Evolutionary conservation across 2,888 invertebrate species (phyloP).

Genomic region (Lydus trimaculatus): DNA sequence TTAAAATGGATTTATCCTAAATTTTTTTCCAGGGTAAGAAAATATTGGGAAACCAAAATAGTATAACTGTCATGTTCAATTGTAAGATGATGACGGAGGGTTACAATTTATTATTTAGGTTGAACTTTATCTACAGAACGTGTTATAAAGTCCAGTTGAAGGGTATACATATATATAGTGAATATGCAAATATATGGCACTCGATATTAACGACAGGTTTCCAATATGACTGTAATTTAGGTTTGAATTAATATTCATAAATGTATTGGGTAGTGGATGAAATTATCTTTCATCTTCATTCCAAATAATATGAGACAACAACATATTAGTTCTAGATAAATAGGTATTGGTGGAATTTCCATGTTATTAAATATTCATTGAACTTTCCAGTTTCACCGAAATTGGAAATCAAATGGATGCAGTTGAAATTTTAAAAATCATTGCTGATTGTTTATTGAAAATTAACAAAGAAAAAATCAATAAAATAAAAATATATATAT

Average conservation of each 20-base stretch:
- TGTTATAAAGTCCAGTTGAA: no score
- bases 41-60: no score
- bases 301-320: not conserved
- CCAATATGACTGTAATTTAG: not conserved
- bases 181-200: no score
- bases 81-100: no score
- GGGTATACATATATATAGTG: no score
- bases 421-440: not conserved
- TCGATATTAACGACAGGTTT: not conserved
- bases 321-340: not conserved
- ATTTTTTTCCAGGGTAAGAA: no score
- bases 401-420: not conserved
- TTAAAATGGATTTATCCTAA: no score
- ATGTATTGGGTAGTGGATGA: no score
- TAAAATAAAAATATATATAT: not conserved
- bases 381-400: not conserved
- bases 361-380: conserved; percentile 2
- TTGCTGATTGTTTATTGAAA: conserved; percentile 15
- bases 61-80: no score
- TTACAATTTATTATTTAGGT: no score
- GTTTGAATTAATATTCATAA: not conserved
- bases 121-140: no score
- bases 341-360: not conserved
- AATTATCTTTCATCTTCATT: no score
- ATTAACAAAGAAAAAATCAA: conserved; percentile 24